phyloP scores from a whole-genome alignment of 2,113 vertebrate species.

The Oenanthe oenanthe region DNA sequence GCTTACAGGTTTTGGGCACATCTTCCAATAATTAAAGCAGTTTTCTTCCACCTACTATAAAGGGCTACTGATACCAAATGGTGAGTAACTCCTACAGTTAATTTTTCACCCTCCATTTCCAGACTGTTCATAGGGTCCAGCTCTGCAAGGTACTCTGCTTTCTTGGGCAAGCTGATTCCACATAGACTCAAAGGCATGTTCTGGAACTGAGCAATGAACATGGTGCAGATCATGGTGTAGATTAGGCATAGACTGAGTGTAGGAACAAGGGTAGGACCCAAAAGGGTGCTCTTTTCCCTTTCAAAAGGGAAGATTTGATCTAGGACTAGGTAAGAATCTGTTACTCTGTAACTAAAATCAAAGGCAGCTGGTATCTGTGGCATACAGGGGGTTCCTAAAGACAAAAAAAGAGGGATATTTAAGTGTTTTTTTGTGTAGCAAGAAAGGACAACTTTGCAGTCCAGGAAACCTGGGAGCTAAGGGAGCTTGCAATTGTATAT shows the following conservation, averaged over 20 bases:
- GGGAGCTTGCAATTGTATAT: neutral
- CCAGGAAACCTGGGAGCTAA: neutral
- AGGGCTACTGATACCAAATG: neutral
- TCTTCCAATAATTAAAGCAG: neutral
- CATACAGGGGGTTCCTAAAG: neutral
- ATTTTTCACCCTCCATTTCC: neutral
- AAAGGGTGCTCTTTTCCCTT: neutral
- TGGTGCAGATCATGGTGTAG: neutral
- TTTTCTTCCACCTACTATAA: neutral
- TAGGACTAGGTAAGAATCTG: neutral
- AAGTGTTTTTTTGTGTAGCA: neutral
- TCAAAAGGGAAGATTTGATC: neutral
- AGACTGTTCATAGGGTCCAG: neutral
- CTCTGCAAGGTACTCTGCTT: neutral
- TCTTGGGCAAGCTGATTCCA: neutral
- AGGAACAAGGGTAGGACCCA: neutral
- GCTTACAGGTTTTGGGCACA: neutral
- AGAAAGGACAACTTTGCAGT: neutral
- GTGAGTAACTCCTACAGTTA: neutral
- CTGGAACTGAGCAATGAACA: neutral
- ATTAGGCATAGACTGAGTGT: rapidly evolving
- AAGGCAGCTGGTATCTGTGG: neutral
- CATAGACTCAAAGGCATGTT: neutral
- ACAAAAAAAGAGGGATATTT: neutral
- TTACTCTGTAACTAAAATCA: neutral